These are phyloP conservation scores for Oryzias woworae DNA, from an alignment of 2,113 vertebrate genomes.

Conservation along the genomic window DNA sequence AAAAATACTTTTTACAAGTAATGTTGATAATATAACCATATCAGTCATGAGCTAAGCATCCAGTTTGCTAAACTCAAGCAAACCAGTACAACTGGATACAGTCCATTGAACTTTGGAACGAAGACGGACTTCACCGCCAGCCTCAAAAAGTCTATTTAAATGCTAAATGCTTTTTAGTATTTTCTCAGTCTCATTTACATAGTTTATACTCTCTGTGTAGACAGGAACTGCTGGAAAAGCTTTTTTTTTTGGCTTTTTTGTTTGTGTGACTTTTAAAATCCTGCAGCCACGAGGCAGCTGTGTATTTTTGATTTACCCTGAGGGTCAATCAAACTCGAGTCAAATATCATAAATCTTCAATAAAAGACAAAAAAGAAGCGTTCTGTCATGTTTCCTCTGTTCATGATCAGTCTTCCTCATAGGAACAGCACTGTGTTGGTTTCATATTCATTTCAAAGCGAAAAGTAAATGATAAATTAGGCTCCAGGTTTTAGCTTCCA, in stretches of 20 bases:
- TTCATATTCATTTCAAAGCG: conserved; percentile 28
- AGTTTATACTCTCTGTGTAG: not conserved
- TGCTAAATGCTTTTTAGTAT: not conserved
- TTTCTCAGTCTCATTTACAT: not conserved
- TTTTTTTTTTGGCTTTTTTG: conserved; percentile 4
- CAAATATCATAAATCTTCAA: conserved; percentile 4
- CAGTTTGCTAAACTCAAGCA: too few relatives aligned
- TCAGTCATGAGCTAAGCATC: too few relatives aligned
- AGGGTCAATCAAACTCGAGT: conserved; percentile 18
- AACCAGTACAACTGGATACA: too few relatives aligned
- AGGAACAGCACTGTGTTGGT: conserved; percentile 41
- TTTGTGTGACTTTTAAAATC: not conserved
- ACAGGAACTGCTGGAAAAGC: conserved; percentile 14
- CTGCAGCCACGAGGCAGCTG: conserved; percentile 28
- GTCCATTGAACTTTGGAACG: not conserved
- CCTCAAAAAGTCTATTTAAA: conserved; percentile 1
- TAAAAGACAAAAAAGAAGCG: conserved; percentile 16
- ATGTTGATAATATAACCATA: too few relatives aligned
- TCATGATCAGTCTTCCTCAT: too few relatives aligned
- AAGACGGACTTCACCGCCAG: not conserved
- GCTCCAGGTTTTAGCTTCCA: too few relatives aligned
- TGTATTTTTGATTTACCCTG: conserved; percentile 27
- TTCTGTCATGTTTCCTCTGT: too few relatives aligned
- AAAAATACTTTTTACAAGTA: not conserved
- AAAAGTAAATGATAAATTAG: not conserved